Evolutionary conservation across 2,888 invertebrate species (phyloP).

Genomic region (Panzeria rudis): DNA sequence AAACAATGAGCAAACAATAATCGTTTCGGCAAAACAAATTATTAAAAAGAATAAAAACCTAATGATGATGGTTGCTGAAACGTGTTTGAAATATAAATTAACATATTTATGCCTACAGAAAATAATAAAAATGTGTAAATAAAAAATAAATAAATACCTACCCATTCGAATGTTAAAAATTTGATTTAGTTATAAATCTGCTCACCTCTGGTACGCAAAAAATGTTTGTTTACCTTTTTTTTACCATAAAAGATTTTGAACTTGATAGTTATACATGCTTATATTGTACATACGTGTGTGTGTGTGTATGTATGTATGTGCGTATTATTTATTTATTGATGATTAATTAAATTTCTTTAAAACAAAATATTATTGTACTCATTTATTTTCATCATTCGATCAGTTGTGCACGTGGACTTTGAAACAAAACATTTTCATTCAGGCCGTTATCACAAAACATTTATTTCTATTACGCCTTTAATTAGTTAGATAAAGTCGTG

Average conservation of each 20-base stretch:
- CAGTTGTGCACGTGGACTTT: neutral
- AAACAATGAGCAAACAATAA: conserved; percentile 24
- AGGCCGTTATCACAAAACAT: conserved; percentile 5
- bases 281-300: too few species aligned
- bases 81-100: conserved; percentile 49
- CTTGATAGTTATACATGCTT: neutral
- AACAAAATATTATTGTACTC: neutral
- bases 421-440: neutral
- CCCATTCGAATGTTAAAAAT: neutral
- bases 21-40: neutral
- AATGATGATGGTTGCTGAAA: conserved; percentile 24
- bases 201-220: conserved; percentile 1
- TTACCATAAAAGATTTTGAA: conserved; percentile 4
- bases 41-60: conserved; percentile 24
- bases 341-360: conserved; percentile 1
- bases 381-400: neutral
- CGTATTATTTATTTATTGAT: neutral
- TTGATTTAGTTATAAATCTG: neutral
- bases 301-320: neutral
- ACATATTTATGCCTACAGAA: neutral
- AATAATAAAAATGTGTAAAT: neutral
- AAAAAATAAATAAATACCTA: neutral
- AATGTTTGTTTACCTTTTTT: conserved; percentile 12
- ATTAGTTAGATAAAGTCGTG: conserved; percentile 5
- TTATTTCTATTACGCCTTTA: conserved; percentile 27